Base-by-base conservation (phyloP, 1,140 invertebrate genomes). In the Sminthurides bifidus region DNA sequence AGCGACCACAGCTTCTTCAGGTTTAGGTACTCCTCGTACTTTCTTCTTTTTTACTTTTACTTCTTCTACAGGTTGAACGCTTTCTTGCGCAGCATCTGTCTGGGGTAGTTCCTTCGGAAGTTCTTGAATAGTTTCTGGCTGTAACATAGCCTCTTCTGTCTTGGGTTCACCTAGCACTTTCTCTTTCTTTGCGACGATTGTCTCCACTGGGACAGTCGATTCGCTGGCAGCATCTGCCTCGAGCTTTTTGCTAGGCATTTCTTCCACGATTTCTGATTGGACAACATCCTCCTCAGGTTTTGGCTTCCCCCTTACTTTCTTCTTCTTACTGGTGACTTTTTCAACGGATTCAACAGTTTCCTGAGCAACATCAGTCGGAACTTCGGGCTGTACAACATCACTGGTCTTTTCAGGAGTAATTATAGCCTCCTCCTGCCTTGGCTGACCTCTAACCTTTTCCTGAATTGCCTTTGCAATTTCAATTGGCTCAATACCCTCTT, bases 181-280 rank as follows among this genome's bases (percentile, higher is more conserved):
- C 60, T 35, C 45, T n/a, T 62, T 58, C 56, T 54, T 23, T 43
- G 48, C 29, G 52, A 52, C 50, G 44, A 52, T 48, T 57, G 59
- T 21, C 58, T 41, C 40, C 33, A 52, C 26, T 57, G 29, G 40
- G 5, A 52, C 48, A 31, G 58, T 63, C 4, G 44, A 27, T 10
- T 35, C 46, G 17, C 3, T 21, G 3, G 50, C 33, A 12, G n/a
- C 50, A 8, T 8, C 15, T 8, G 17, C 37, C 5, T 5, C 19
- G 10, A 5, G 12, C 8, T 23, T 19, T 24, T 3, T 15, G 4
- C 40, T 37, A 6, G 10, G 33, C 10, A n/a, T 35, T 35, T 35
- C 10, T 12, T 35, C 33, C 10, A n/a, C 33, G 10, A 12, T 35
- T 35, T 10, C 33, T 10, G 10, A 35, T 35, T 10, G 10, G 33